Conservation (phyloP, 2,888 invertebrate species). For the Acronicta alni region DNA sequence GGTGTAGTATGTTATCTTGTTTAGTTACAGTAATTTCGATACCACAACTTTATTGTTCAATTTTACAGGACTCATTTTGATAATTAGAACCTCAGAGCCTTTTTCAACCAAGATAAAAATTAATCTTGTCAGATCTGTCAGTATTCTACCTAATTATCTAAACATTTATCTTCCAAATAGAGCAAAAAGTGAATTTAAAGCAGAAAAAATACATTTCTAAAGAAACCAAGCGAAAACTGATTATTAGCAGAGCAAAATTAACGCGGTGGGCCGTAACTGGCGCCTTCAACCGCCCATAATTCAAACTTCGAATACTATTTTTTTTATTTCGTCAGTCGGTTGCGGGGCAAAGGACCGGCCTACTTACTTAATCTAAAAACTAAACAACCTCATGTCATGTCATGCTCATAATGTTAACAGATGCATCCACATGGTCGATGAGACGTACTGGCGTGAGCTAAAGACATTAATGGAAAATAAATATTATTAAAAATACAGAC, state of each 20-base stretch:
- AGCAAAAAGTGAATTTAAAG: constrained; percentile 25
- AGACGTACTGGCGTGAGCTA: constrained; percentile 40
- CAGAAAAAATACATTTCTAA: constrained; percentile 21
- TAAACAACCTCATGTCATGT: constrained; percentile 60
- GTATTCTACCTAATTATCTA: constrained; percentile 15
- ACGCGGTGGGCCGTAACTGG: constrained; percentile 44
- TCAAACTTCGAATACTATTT: constrained; percentile 38
- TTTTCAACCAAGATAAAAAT: not conserved
- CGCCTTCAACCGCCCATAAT: constrained; percentile 45
- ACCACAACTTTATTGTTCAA: no score
- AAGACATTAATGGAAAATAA: constrained; percentile 38
- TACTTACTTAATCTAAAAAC: constrained; percentile 39
- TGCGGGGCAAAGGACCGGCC: constrained; percentile 49
- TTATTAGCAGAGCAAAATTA: constrained; percentile 31
- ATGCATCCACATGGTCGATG: constrained; percentile 67
- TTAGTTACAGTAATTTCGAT: no score
- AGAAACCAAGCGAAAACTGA: constrained; percentile 41
- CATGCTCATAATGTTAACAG: constrained; percentile 58
- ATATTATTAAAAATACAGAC: constrained; percentile 28
- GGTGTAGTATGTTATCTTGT: constrained; percentile 26
- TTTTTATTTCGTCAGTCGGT: constrained; percentile 52
- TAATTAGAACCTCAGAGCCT: no score
- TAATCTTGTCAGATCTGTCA: constrained; percentile 9
- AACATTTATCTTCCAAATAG: constrained; percentile 7
- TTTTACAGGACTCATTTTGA: no score